Base-by-base conservation (phyloP, 2,888 invertebrate species). In the Labia minor region DNA sequence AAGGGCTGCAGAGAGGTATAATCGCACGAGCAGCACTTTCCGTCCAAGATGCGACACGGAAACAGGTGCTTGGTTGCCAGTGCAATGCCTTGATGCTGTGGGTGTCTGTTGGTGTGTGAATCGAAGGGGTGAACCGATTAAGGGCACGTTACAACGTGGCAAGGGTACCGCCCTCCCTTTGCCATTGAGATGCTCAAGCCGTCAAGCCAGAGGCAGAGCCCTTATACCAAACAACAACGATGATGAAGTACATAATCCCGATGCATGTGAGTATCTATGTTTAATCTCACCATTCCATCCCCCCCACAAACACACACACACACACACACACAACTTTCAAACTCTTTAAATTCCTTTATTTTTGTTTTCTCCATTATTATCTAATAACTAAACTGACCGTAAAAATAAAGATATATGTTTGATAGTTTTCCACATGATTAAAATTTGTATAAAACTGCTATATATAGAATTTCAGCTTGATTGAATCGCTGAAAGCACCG, bases 61-160 rank as follows among this genome's bases (percentile, higher is more conserved):
- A 63, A 85, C 82, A 11, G 92, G 92, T 0, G 85, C 83, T 21
- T 93, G 92, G 92, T 87, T 89, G 72, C 80, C 90, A 0, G 85
- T 91, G 14, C 92, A 92, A 76, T 92, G 92, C 75, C 82, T 92
- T 67, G 86, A 86, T 70, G 77, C 84, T 72, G 81, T 86, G 74
- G 90, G 89, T 1, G 89, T 92, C 0, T 92, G 92, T 73, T 92
- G 92, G 92, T 92, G 92, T 75, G 91, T 92, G 1, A 88, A 88
- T 72, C 86, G 86, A 37, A 86, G 87, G 71, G 92, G 92, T 0
- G 89, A 90, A 71, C 89, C 90, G 0, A 78, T 90, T 1, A 90
- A 90, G 75, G 91, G 91, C 0, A 88, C 90, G 0, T 77, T 92
- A 64, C 87, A 89, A 0, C 83, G 90, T 63, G 90, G 89, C 19